phyloP scores from a whole-genome alignment of 1,140 invertebrate genomes.

The Musca domestica region DNA sequence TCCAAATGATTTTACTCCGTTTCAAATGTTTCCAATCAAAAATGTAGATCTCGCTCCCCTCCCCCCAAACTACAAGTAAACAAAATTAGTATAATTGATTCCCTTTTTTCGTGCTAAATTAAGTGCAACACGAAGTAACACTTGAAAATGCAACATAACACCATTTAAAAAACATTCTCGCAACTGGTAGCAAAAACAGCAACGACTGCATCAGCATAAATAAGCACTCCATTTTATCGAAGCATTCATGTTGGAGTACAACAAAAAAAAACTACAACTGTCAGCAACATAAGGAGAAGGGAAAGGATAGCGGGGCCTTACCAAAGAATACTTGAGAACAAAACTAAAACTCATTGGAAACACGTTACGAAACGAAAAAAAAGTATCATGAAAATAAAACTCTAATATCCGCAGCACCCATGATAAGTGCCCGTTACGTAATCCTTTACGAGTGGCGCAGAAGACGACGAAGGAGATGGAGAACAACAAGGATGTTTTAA shows the following conservation, averaged over 20 bases:
- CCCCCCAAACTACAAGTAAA: too few relatives aligned
- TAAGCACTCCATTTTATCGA: not conserved
- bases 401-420: conserved; percentile 3
- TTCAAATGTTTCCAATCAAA: too few relatives aligned
- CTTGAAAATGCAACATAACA: conserved; percentile 22
- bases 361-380: not conserved
- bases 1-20: too few relatives aligned
- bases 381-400: conserved; percentile 5
- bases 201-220: too few relatives aligned
- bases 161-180: conserved; percentile 9
- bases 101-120: conserved; percentile 6
- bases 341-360: not conserved
- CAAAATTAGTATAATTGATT: conserved; percentile 10
- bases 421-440: not conserved
- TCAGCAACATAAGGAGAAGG: not conserved
- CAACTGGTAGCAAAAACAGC: not conserved
- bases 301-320: too few relatives aligned
- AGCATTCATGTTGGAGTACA: not conserved
- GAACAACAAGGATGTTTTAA: not conserved
- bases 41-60: too few relatives aligned
- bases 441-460: not conserved
- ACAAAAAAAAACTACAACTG: not conserved
- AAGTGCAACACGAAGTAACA: conserved; percentile 18
- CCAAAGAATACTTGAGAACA: not conserved
- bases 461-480: too few relatives aligned